Conservation (phyloP, 2,888 invertebrate genomes). For the Apomyelois bistriatella region DNA sequence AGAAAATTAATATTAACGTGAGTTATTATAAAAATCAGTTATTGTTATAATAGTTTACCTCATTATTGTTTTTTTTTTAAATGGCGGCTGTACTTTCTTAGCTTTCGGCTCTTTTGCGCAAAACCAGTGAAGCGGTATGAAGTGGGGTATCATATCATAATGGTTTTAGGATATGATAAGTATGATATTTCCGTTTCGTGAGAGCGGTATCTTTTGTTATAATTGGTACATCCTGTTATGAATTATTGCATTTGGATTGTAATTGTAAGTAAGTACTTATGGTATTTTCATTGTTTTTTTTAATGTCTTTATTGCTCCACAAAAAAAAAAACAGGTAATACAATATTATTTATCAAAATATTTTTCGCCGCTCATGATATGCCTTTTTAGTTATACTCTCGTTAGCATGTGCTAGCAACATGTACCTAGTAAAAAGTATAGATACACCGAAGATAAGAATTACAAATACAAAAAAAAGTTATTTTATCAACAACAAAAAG, state of each 20-base stretch:
- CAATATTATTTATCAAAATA: neutral
- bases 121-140: slow-evolving; percentile 58
- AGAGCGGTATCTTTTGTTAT: slow-evolving; percentile 43
- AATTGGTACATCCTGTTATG: slow-evolving; percentile 52
- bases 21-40: slow-evolving; percentile 25
- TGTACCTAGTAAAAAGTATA: too few relatives aligned
- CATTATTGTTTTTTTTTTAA: slow-evolving; percentile 31
- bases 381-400: neutral
- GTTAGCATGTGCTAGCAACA: too few relatives aligned
- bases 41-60: slow-evolving; percentile 38
- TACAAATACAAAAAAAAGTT: too few relatives aligned
- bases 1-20: slow-evolving; percentile 10
- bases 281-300: neutral
- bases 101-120: slow-evolving; percentile 56
- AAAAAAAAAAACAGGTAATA: too few relatives aligned
- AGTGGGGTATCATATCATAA: slow-evolving; percentile 49
- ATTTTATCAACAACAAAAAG: neutral
- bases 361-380: slow-evolving; percentile 3
- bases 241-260: neutral
- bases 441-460: too few relatives aligned
- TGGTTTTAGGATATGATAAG: slow-evolving; percentile 60
- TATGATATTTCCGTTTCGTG: slow-evolving; percentile 65
- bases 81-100: slow-evolving; percentile 36
- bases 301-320: too few relatives aligned
- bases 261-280: neutral